Base-by-base conservation (phyloP, 64 coral and sea anemone species). In the Catalaphyllia jardinei region DNA sequence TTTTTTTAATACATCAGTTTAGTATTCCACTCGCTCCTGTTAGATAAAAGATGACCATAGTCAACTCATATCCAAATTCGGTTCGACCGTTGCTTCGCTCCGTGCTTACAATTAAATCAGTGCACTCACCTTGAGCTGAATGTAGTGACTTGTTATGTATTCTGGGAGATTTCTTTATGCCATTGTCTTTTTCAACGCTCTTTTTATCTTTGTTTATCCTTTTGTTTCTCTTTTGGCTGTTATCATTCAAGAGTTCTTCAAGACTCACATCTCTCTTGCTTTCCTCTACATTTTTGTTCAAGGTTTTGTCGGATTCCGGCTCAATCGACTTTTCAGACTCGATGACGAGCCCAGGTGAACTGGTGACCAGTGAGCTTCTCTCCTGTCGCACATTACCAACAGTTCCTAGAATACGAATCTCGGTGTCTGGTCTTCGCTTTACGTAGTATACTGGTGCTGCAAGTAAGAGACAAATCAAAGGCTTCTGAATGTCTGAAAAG, bases 401-500 rank as follows among this genome's bases (percentile, higher is more conserved):
- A 33, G 62, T 92, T 29, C 90, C 90, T 31, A 92, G 13, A 46
- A 86, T 79, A 29, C 31, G 83, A 7, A 92, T 49, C 22, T 87
- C 83, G 10, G 90, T 31, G 8, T 86, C 50, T 24, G 72, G 82
- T 54, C 87, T 92, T 24, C 38, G 73, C 83, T 86, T 87, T 2
- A 92, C 62, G 64, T 92, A 92, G 38, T 87, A 76, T 10, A 92
- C 22, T 72, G 90, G 90, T 35, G 90, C 90, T 92, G 75, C 24
- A 81, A 52, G 52, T 29, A 55, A 76, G 30, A 51, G 12, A 74
- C 8, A 51, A 8, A 25, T n/a, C 30, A 67, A 69, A 42, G 67
- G 30, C 29, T 39, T 0, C 4, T 67, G 4, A 8, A 20, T 7
- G 16, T 64, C 15, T 67, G 60, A 18, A 83, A 83, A 46, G 4